Conservation (phyloP, 2,113 vertebrate genomes). For the Mungos mungo region DNA sequence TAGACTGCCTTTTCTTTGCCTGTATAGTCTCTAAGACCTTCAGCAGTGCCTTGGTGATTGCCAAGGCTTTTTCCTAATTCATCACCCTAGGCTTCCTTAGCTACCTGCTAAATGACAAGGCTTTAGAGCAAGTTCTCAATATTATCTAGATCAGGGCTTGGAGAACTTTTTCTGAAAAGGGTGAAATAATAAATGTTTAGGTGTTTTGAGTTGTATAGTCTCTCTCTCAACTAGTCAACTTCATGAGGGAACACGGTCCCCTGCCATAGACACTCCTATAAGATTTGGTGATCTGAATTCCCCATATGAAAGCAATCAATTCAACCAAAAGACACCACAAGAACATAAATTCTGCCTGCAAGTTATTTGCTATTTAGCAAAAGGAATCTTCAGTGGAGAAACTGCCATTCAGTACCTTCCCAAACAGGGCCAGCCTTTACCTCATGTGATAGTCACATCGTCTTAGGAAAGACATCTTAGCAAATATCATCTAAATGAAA, state of each 20-base stretch:
- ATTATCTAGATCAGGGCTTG: neutral
- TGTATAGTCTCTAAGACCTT: neutral
- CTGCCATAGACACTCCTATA: neutral
- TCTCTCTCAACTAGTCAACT: neutral
- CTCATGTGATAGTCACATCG: constrained; percentile 30
- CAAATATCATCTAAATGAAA: constrained; percentile 62
- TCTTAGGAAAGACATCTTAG: constrained; percentile 38
- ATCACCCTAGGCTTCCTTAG: neutral
- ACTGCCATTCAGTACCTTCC: constrained; percentile 62
- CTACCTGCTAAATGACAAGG: neutral
- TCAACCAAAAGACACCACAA: constrained; percentile 88
- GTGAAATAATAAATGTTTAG: neutral
- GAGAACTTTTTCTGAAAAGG: neutral
- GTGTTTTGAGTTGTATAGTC: neutral
- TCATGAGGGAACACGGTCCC: no score
- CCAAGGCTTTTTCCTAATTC: neutral
- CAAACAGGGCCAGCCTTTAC: constrained; percentile 38
- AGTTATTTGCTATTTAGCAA: constrained; percentile 70
- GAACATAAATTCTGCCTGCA: constrained; percentile 79
- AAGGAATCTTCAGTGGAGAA: constrained; percentile 59
- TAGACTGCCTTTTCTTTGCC: neutral
- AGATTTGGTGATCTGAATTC: constrained; percentile 34
- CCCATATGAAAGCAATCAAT: constrained; percentile 85
- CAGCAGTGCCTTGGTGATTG: neutral
- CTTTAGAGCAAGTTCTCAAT: neutral